These are phyloP conservation scores for Spongia lamella DNA, from an alignment of 37 sponge, comb jelly and placozoan genomes.

Conservation along the genomic window DNA sequence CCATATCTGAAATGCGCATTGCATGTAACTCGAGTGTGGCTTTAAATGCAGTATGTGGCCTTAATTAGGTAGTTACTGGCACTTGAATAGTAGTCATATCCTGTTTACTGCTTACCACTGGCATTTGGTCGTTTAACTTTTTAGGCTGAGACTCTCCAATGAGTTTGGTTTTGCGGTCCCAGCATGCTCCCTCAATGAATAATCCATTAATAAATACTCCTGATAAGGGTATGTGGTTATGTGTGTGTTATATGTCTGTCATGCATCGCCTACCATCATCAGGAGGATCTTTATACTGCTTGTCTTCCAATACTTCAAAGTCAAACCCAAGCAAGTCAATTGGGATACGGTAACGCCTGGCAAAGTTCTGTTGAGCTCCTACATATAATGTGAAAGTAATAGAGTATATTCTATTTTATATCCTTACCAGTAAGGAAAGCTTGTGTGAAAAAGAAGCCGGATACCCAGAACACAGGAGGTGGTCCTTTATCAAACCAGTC, in stretches of 20 bases:
- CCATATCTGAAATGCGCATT: constrained; percentile 71
- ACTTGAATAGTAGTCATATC: not conserved
- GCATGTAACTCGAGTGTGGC: not conserved
- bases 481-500: constrained; percentile 98
- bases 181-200: constrained; percentile 95
- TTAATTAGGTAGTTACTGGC: not conserved
- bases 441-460: constrained; percentile 99
- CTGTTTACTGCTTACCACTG: constrained; percentile 70
- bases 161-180: constrained; percentile 88
- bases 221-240: not conserved
- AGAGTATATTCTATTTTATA: not conserved
- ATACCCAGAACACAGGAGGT: constrained; percentile 95
- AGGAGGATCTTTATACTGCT: constrained; percentile 80
- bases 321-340: constrained; percentile 97
- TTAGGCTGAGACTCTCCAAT: constrained; percentile 96
- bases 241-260: not conserved
- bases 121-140: constrained; percentile 94
- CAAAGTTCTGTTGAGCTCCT: constrained; percentile 99
- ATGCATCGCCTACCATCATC: constrained; percentile 83
- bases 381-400: not conserved
- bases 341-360: constrained; percentile 95
- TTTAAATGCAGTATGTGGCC: not conserved
- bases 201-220: constrained; percentile 95
- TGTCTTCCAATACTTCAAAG: constrained; percentile 91
- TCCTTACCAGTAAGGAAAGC: constrained; percentile 96